phyloP scores from a whole-genome alignment of 2,113 vertebrate species.

The Phaetusa simplex region DNA sequence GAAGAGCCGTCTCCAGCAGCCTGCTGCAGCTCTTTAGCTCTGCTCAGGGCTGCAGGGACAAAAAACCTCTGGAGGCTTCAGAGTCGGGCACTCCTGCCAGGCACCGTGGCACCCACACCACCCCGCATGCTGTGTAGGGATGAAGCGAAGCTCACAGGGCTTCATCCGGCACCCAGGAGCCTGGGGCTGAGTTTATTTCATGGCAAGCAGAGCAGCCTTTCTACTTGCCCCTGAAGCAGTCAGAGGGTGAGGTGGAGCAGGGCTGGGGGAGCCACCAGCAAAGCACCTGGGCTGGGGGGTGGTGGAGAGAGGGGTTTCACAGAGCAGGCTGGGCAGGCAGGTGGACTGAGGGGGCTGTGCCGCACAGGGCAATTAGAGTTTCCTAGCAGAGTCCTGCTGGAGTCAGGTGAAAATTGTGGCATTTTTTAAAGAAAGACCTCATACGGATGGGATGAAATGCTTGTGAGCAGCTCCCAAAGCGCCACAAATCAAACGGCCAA shows the following conservation, averaged over 20 bases:
- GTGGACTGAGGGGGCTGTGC: background rate
- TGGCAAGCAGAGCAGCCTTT: background rate
- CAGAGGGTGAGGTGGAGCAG: background rate
- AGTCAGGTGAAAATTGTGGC: background rate
- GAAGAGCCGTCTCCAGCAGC: background rate
- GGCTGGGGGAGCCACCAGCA: background rate
- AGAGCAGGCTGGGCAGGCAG: background rate
- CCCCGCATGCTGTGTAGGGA: background rate
- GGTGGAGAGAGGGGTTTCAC: background rate
- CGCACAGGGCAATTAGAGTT: background rate
- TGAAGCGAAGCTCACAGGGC: background rate
- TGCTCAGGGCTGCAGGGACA: background rate
- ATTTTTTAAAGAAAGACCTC: background rate
- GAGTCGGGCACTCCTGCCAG: background rate
- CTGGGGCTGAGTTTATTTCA: background rate
- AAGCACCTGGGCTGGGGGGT: background rate
- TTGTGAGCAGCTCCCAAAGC: background rate
- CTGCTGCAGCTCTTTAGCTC: background rate
- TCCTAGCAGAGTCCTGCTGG: background rate
- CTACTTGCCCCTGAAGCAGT: background rate
- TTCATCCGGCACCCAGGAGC: background rate
- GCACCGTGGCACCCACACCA: background rate
- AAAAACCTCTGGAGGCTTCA: background rate
- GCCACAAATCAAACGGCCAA: background rate
- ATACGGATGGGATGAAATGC: background rate